phyloP scores from a whole-genome alignment of 2,797 vertebrate genomes.

The Pseudomugil gertrudae region DNA sequence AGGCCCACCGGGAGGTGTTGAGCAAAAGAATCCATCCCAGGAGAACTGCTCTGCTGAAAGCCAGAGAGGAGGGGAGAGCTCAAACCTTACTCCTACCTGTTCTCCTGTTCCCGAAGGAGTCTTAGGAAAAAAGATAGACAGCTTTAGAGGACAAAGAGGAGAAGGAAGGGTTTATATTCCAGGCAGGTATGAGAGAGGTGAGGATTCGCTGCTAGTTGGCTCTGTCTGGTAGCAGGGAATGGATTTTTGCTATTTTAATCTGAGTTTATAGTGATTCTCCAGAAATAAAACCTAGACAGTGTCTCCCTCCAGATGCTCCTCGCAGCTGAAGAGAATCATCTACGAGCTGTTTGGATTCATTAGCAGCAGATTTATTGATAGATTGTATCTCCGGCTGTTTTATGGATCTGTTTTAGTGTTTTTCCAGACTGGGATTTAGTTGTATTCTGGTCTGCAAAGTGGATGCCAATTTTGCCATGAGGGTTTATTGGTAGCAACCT shows the following conservation, averaged over 20 bases:
- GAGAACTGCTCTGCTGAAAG: slow-evolving; percentile 82
- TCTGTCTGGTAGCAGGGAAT: slow-evolving; percentile 51
- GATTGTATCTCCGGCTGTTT: slow-evolving; percentile 36
- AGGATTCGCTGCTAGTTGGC: slow-evolving; percentile 62
- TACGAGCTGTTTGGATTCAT: too few species aligned
- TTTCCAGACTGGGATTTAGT: slow-evolving; percentile 21
- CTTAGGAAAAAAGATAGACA: slow-evolving; percentile 58
- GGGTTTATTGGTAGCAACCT: slow-evolving; percentile 59
- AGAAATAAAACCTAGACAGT: background rate
- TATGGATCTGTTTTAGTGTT: slow-evolving; percentile 26
- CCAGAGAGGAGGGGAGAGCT: slow-evolving; percentile 36
- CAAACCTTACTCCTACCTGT: slow-evolving; percentile 43
- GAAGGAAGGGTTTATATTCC: slow-evolving; percentile 67
- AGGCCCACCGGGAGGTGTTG: slow-evolving; percentile 80
- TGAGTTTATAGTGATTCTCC: slow-evolving; percentile 34
- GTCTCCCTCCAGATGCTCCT: slow-evolving; percentile 21
- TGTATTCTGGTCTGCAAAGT: slow-evolving; percentile 31
- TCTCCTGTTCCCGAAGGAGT: slow-evolving; percentile 53
- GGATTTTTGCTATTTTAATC: slow-evolving; percentile 50
- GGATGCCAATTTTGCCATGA: slow-evolving; percentile 50
- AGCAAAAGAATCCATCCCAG: slow-evolving; percentile 78
- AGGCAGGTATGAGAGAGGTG: slow-evolving; percentile 66
- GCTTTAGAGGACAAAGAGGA: slow-evolving; percentile 41
- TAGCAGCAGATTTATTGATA: slow-evolving; percentile 1
- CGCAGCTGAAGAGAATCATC: background rate